Base-by-base conservation (phyloP, 2,888 invertebrate genomes). In the Sinotaia quadrata region DNA sequence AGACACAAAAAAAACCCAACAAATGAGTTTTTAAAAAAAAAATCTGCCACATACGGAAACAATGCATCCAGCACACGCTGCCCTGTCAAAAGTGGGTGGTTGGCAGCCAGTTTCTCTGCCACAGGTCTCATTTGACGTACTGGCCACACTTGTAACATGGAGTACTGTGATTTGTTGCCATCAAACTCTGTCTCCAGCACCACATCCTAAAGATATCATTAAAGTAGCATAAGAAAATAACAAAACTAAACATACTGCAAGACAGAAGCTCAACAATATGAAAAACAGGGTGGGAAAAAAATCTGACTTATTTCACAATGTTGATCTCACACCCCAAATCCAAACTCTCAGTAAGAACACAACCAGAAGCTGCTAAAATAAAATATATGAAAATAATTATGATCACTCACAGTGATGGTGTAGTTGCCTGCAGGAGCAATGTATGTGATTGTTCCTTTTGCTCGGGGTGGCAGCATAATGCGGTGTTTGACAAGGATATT, bases 111-210 rank as follows among this genome's bases (percentile, higher is more conserved):
- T 91, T 99, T 99, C 91, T 99, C 99, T 24, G 97, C 95, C 72
- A 94, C 93, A 47, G 99, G 99, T 77, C 99, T 92, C 72, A 98
- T 96, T 89, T 97, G 96, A 88, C 99, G 94, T 81, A 99, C 99
- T 8, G 99, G 99, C 99, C 99, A 99, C 75, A 99, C 95, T 91
- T 99, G 99, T 90, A 99, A 91, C 98, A 99, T 99, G 74, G 92
- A 93, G 91, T 93, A 97, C 88, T 95, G 93, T 71, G 93, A 92
- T 86, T 92, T 93, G 89, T 97, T 95, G 24, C 98, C 98, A 89
- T 98, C 97, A 90, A 99, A 99, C 90, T 99, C 99, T 0, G 97
- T 96, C 91, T 99, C 98, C 85, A 99, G 90, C 67, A 99, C 93
- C n/a, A 95, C 90, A 89, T 99, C 99, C 94, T 95, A 60, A n/a